These are phyloP conservation scores for Tetranychus piercei DNA, from an alignment of 2,888 invertebrate species.

Conservation along the genomic window DNA sequence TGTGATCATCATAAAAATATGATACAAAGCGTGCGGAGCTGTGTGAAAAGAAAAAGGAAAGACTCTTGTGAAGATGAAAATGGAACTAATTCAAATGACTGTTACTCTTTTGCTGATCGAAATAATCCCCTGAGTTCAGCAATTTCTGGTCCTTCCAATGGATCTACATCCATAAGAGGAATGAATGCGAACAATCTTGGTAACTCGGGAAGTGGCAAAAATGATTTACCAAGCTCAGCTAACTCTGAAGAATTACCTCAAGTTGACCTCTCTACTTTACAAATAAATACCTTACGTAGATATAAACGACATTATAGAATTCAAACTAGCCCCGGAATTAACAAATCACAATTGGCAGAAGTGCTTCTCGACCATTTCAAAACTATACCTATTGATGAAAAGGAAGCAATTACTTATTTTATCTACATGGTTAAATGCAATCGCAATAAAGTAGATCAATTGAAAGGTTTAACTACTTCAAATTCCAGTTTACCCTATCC, in stretches of 20 bases:
- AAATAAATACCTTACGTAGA: constrained; percentile 72
- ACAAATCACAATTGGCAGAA: constrained; percentile 86
- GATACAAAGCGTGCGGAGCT: constrained; percentile 71
- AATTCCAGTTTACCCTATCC: background rate
- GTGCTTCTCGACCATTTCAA: constrained; percentile 89
- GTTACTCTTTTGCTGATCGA: constrained; percentile 32
- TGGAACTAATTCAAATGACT: constrained; percentile 64
- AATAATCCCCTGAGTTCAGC: background rate
- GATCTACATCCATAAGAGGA: background rate
- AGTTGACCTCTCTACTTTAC: constrained; percentile 71
- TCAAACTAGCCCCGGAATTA: constrained; percentile 68
- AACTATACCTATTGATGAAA: constrained; percentile 79
- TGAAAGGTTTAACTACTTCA: constrained; percentile 6
- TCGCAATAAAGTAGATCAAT: constrained; percentile 60
- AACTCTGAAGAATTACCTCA: constrained; percentile 5
- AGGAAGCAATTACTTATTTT: constrained; percentile 80
- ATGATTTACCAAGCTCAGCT: background rate
- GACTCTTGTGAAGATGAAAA: constrained; percentile 76
- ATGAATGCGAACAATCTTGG: background rate
- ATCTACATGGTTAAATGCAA: constrained; percentile 90
- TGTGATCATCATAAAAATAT: constrained; percentile 80
- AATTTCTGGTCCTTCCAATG: background rate
- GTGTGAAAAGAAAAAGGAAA: constrained; percentile 55
- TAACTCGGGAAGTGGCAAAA: background rate
- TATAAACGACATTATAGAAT: constrained; percentile 88